Percentiles rank a stretch among this genome's conserved stretches.
Conservation (phyloP, 2,113 vertebrate species). For the Planiliza haematocheilus region DNA sequence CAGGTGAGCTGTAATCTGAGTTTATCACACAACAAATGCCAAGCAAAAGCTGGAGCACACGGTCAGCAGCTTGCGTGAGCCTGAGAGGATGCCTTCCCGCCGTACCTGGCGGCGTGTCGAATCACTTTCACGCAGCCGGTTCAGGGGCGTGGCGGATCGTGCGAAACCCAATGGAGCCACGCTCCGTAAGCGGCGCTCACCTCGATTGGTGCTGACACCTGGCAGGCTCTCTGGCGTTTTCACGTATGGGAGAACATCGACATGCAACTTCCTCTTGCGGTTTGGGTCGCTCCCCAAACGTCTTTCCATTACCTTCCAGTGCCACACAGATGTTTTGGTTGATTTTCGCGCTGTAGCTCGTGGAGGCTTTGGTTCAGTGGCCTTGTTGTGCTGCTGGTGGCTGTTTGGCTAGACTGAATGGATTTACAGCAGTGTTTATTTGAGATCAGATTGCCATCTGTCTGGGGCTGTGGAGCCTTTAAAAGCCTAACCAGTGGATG, state of each 20-base stretch:
- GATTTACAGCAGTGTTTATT: constrained; percentile 66
- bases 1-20: constrained; percentile 48
- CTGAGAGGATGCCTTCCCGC: constrained; percentile 12
- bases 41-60: background rate
- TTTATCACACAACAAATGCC: constrained; percentile 24
- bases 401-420: constrained; percentile 53
- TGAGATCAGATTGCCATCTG: constrained; percentile 63
- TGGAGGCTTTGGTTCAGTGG: constrained; percentile 44
- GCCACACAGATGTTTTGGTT: constrained; percentile 62
- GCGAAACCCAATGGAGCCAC: constrained; percentile 29
- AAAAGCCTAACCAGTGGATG: constrained; percentile 7
- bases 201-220: constrained; percentile 76
- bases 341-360: constrained; percentile 41
- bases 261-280: constrained; percentile 75
- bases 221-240: constrained; percentile 68
- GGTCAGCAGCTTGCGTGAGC: constrained; percentile 31
- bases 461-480: constrained; percentile 48
- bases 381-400: constrained; percentile 60
- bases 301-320: constrained; percentile 64
- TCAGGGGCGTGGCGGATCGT: constrained; percentile 40
- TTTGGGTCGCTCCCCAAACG: constrained; percentile 62
- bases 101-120: constrained; percentile 59
- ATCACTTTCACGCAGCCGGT: constrained; percentile 69
- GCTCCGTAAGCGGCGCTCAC: constrained; percentile 16
- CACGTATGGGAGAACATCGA: constrained; percentile 73